Percentiles rank a stretch among this genome's conserved stretches.
phyloP scores from a whole-genome alignment of 2,888 invertebrate species.

The Brenthis ino region DNA sequence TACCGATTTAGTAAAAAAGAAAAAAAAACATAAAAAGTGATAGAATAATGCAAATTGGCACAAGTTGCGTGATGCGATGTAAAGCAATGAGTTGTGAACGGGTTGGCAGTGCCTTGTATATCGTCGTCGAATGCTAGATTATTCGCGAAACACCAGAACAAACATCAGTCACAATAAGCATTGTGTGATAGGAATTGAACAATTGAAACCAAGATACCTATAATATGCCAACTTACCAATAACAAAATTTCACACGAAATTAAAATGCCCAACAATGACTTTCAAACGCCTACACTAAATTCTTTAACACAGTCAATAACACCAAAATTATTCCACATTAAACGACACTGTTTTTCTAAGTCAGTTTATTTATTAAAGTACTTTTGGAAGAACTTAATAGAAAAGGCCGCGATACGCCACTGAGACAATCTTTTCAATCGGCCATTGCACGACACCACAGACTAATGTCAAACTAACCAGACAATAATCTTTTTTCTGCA shows the following conservation, averaged over 20 bases:
- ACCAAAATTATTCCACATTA: conserved; percentile 47
- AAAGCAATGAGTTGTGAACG: conserved; percentile 34
- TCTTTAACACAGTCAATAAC: conserved; percentile 50
- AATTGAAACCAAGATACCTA: conserved; percentile 34
- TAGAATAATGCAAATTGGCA: conserved; percentile 40
- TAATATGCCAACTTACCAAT: conserved; percentile 62
- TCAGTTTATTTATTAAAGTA: conserved; percentile 45
- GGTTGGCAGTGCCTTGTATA: conserved; percentile 37
- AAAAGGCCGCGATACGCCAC: conserved; percentile 47
- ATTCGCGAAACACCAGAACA: conserved; percentile 30
- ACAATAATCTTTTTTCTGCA: conserved; percentile 14
- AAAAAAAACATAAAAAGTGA: conserved; percentile 20
- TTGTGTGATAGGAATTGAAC: conserved; percentile 39
- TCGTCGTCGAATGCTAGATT: conserved; percentile 25
- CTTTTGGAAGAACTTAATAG: conserved; percentile 47
- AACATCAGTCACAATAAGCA: conserved; percentile 37
- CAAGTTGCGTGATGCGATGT: conserved; percentile 40
- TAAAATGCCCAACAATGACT: conserved; percentile 48
- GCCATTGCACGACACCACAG: conserved; percentile 51
- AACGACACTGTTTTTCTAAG: conserved; percentile 47
- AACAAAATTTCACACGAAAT: conserved; percentile 61
- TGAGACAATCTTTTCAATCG: conserved; percentile 46
- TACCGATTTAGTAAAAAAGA: conserved; percentile 3
- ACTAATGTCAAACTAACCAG: conserved; percentile 37
- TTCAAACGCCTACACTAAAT: conserved; percentile 56